Evolutionary conservation across 2,888 invertebrate genomes (phyloP), one percentile per base, ranked within the genome.

Genomic region (Parnassius apollo): DNA sequence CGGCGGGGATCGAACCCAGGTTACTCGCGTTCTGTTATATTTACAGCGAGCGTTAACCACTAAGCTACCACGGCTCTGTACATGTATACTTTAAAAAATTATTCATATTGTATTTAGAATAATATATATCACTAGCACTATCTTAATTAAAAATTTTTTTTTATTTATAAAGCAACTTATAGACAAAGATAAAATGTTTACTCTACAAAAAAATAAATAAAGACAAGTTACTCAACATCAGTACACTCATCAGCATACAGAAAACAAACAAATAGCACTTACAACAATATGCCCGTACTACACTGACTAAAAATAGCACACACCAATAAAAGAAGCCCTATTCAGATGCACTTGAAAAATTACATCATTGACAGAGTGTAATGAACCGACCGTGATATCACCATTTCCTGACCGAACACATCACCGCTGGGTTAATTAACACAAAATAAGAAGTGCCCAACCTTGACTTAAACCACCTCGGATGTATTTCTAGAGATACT

Each of bases 171-270:
- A 35, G 35, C 35, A 4, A 4, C 4, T 4, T 35, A 35, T 2
- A 35, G 35, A 35, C 3, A 25, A 35, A 35, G 35, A 7, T 35
- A 35, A 35, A 35, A 35, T 35, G 3, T 35, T 35, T 35, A 35
- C 3, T 35, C 7, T 35, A 35, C 7, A 0, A 35, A 35, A 35
- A 35, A 35, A 35, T 35, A 35, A 35, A 35, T 35, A 35, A 25
- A 25, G 7, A 35, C 35, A 7, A 35, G 35, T 35, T 7, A 35
- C 7, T 35, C 35, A 35, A 35, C 4, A 35, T 35, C 2, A 49
- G 18, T 35, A 52, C 22, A 25, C n/a, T 18, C 57, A 44, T 8
- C 25, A 55, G 94, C 94, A 94, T 94, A 94, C 94, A 94, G 94
- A 95, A 73, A 74, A 71, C 74, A 81, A 76, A 81, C 80, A 83